Evolutionary conservation across 2,797 vertebrate genomes (phyloP).

Genomic region (Anguilla megastoma): DNA sequence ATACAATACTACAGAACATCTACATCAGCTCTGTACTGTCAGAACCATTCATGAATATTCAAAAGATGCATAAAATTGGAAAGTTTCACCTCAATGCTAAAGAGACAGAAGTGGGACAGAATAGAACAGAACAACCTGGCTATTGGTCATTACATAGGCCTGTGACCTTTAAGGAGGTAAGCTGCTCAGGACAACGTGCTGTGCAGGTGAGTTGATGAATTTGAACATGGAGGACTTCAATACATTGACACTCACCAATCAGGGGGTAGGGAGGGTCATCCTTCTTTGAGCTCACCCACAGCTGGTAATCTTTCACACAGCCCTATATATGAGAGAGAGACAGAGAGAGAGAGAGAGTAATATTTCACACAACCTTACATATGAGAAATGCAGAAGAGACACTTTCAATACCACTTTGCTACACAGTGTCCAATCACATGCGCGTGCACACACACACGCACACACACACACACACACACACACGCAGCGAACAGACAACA

Average conservation of each 20-base stretch:
- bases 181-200: not conserved
- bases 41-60: no score
- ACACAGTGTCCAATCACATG: not conserved
- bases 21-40: not conserved
- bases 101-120: no score
- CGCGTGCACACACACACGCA: not conserved
- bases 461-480: constrained; percentile 5
- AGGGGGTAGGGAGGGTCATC: constrained; percentile 92
- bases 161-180: not conserved
- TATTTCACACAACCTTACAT: not conserved
- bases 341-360: not conserved
- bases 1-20: not conserved
- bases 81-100: no score
- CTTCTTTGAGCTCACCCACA: constrained; percentile 94
- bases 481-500: not conserved
- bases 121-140: not conserved
- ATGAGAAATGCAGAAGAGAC: not conserved
- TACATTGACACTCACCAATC: constrained; percentile 79
- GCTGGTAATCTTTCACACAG: constrained; percentile 84
- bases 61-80: no score
- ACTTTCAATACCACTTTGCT: constrained; percentile 25
- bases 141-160: not conserved
- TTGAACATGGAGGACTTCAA: not conserved
- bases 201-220: not conserved
- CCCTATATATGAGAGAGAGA: constrained; percentile 68